phyloP scores from a whole-genome alignment of 2,113 vertebrate genomes.

The Centropristis striata region DNA sequence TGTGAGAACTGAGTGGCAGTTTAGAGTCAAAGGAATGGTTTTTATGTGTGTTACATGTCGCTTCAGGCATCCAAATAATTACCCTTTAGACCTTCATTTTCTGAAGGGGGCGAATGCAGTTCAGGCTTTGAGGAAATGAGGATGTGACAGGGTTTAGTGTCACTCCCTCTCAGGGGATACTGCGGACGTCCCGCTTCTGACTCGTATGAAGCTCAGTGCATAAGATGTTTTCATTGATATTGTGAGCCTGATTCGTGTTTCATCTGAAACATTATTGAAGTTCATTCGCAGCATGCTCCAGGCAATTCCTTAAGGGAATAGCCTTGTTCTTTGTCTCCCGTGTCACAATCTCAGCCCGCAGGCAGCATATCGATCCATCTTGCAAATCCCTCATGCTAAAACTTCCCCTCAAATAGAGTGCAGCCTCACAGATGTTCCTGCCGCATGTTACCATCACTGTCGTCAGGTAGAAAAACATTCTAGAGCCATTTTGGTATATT shows the following conservation, averaged over 20 bases:
- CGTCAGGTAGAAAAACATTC: not conserved
- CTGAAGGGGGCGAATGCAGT: not conserved
- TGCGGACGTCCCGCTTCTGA: slow-evolving; percentile 4
- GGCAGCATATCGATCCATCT: slow-evolving; percentile 60
- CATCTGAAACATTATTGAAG: slow-evolving; percentile 57
- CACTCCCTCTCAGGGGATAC: not conserved
- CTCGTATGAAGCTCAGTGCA: slow-evolving; percentile 9
- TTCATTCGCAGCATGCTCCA: slow-evolving; percentile 48
- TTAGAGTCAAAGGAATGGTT: not conserved
- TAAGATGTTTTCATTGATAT: slow-evolving; percentile 35
- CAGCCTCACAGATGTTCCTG: slow-evolving; percentile 36
- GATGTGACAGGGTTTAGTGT: not conserved
- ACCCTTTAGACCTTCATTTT: not conserved
- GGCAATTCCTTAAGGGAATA: slow-evolving; percentile 45
- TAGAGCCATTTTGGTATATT: not conserved
- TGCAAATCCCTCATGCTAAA: slow-evolving; percentile 44
- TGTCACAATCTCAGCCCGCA: slow-evolving; percentile 49
- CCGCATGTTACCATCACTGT: not conserved
- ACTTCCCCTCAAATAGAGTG: slow-evolving; percentile 32
- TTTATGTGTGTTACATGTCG: not conserved
- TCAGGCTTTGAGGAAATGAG: not conserved
- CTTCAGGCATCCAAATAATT: slow-evolving; percentile 15
- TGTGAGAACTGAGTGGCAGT: not conserved
- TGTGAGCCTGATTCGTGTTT: slow-evolving; percentile 46
- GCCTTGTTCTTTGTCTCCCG: slow-evolving; percentile 56